Conservation (phyloP, 2,888 invertebrate genomes). For the Leptarthrus brevirostris region DNA sequence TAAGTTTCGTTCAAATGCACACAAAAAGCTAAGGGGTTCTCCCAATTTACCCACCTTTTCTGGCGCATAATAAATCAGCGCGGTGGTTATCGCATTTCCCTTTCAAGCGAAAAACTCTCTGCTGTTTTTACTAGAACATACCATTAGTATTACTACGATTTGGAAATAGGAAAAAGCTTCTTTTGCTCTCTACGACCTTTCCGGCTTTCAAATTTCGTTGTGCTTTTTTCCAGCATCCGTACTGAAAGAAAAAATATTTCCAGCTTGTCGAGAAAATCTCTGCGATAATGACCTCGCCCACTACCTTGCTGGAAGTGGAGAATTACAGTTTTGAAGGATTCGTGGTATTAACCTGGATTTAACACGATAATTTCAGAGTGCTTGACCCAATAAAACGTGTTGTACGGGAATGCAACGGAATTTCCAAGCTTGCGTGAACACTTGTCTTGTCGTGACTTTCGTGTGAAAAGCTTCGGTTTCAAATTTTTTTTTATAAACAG, state of each 20-base stretch:
- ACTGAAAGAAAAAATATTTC: constrained; percentile 13
- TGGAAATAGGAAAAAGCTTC: too few relatives aligned
- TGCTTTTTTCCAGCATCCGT: constrained; percentile 18
- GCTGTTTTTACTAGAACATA: too few relatives aligned
- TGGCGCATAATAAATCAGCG: neutral
- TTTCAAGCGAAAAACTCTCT: neutral
- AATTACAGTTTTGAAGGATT: constrained; percentile 26
- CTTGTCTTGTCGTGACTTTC: too few relatives aligned
- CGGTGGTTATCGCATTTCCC: neutral
- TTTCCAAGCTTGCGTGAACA: neutral
- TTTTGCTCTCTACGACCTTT: neutral
- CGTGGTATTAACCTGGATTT: constrained; percentile 40
- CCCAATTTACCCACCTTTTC: neutral
- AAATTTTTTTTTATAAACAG: too few relatives aligned
- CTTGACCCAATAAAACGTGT: constrained; percentile 31
- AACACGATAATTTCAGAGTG: constrained; percentile 21
- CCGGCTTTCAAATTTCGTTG: too few relatives aligned
- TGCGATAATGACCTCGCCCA: constrained; percentile 45
- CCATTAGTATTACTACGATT: neutral
- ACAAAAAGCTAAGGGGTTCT: neutral
- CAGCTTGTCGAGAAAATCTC: constrained; percentile 29
- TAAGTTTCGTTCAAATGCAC: constrained; percentile 9
- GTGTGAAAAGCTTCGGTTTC: too few relatives aligned
- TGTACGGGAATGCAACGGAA: neutral
- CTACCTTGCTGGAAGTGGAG: neutral